Evolutionary conservation across 2,888 invertebrate genomes (phyloP), one percentile per base, ranked within the genome.

Genomic region (Agonum fuliginosum): DNA sequence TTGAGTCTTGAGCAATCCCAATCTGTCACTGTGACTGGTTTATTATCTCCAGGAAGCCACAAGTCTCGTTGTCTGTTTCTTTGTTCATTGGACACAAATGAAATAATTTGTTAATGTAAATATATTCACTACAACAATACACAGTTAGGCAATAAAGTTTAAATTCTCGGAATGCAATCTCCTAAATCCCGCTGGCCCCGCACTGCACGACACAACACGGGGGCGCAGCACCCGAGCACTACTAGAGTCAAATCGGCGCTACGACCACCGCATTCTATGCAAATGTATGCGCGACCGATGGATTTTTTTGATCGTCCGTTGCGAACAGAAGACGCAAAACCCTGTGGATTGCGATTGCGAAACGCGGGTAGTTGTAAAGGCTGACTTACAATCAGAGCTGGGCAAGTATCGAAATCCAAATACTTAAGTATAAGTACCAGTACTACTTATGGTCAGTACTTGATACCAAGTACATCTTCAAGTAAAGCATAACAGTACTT

Each of bases 221-320:
- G 67, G 67, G 67, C 67, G 43, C 17, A 70, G 48, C 48, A 14
- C 48, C 70, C 22, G 43, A 34, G 70, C 48, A 46, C 14, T 37
- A 24, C 12, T 14, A 46, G 75, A 58, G 41, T 73, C 58, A 73
- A 41, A 73, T 41, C 17, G 71, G 43, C 48, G 48, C 48, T 22
- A 12, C 27, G 58, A 62, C 58, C 46, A 48, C 51, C 67, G 76
- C 76, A 76, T 76, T 76, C 69, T 76, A 76, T 76, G 76, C 76
- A 76, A 76, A 76, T 76, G 69, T 76, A 76, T 76, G 67, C 76
- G 76, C 67, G 76, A 51, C 76, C 69, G 76, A 67, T 76, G 69
- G 46, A 67, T 69, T 76, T 76, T 76, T 76, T 76, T 76, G 69
- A 76, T 76, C 76, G 41, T 43, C 41, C 37, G 37, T 20, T 41